Evolutionary conservation across 2,797 vertebrate species (phyloP).

Genomic region (Xenops minutus): DNA sequence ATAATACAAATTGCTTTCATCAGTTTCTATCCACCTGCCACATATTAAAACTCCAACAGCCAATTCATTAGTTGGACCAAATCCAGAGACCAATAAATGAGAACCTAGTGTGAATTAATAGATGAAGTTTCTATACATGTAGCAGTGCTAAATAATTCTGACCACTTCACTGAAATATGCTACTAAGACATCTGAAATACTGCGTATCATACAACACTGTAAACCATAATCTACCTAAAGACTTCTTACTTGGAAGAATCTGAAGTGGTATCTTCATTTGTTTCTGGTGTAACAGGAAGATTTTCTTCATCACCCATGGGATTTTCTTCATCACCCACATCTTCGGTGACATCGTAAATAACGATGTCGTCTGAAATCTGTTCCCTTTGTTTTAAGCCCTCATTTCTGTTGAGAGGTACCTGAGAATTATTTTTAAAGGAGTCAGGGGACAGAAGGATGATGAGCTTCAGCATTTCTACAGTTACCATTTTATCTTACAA

Average conservation of each 20-base stretch:
- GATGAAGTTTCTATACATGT: neutral
- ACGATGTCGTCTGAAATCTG: slow-evolving; percentile 90
- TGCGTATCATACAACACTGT: neutral
- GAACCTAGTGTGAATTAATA: neutral
- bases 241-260: slow-evolving; percentile 76
- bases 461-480: neutral
- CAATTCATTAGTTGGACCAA: neutral
- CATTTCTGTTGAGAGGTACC: slow-evolving; percentile 83
- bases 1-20: neutral
- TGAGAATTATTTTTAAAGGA: slow-evolving; percentile 54
- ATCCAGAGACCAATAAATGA: neutral
- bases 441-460: neutral
- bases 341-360: slow-evolving; percentile 90
- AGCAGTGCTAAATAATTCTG: neutral
- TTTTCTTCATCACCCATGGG: slow-evolving; percentile 69
- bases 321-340: slow-evolving; percentile 76
- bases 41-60: neutral
- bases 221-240: neutral
- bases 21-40: neutral
- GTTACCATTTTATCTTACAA: neutral
- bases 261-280: slow-evolving; percentile 72
- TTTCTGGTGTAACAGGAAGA: slow-evolving; percentile 74
- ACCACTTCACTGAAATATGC: neutral
- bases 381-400: slow-evolving; percentile 80
- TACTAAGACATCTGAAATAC: neutral